These are phyloP conservation scores for Automeris io DNA, from an alignment of 2,888 invertebrate genomes.

Conservation along the genomic window DNA sequence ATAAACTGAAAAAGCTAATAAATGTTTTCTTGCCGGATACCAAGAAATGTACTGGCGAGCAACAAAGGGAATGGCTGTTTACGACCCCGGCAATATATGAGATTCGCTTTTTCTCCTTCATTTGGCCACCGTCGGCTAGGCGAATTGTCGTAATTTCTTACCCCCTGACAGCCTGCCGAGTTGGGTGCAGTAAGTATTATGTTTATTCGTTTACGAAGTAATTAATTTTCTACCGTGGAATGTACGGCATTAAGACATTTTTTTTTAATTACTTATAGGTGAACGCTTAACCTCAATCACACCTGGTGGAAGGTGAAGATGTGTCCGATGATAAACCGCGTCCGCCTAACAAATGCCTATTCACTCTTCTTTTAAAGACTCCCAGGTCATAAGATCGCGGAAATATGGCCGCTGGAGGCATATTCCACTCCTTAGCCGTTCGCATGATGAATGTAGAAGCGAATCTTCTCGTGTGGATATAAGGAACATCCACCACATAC, in stretches of 20 bases:
- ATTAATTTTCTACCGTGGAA: background rate
- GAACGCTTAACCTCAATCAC: too few species aligned
- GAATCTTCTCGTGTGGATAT: too few species aligned
- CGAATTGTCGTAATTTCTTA: conserved; percentile 9
- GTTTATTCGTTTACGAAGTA: background rate
- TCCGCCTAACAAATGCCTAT: too few species aligned
- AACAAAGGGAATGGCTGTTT: conserved; percentile 1
- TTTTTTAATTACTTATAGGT: too few species aligned
- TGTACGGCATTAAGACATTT: conserved; percentile 4
- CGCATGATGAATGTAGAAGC: too few species aligned
- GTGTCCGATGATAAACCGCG: too few species aligned
- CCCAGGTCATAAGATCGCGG: too few species aligned
- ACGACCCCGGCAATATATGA: background rate
- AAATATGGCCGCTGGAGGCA: too few species aligned
- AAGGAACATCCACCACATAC: too few species aligned
- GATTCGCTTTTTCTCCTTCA: conserved; percentile 1
- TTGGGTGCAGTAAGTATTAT: conserved; percentile 13
- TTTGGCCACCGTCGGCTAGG: conserved; percentile 7
- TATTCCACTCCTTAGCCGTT: too few species aligned
- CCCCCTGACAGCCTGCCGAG: conserved; percentile 17
- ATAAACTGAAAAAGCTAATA: conserved; percentile 1
- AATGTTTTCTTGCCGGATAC: conserved; percentile 2
- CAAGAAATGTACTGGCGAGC: background rate
- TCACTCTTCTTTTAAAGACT: too few species aligned
- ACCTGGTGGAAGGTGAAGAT: too few species aligned